A percentile compares a stretch with the other conserved stretches of the same genome.
Conservation (phyloP, 1,140 invertebrate species). For the Zeugodacus cucurbitae region DNA sequence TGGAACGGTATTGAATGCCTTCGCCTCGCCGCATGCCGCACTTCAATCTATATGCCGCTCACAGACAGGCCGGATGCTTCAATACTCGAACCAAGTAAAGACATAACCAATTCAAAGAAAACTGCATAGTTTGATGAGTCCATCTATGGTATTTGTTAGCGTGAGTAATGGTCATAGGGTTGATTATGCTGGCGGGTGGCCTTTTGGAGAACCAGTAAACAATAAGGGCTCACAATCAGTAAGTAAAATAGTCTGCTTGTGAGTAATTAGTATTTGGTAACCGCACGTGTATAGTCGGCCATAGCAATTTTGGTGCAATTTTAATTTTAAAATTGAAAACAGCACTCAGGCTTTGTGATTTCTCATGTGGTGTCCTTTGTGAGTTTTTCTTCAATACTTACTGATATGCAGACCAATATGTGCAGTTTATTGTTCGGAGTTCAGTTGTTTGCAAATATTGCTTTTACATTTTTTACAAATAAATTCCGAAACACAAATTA, state of each 20-base stretch:
- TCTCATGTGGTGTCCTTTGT: too few relatives aligned
- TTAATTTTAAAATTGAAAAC: too few relatives aligned
- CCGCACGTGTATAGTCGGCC: too few relatives aligned
- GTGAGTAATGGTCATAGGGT: not conserved
- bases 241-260: not conserved
- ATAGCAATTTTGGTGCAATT: too few relatives aligned
- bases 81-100: not conserved
- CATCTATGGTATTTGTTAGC: not conserved
- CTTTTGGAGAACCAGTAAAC: not conserved
- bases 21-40: not conserved
- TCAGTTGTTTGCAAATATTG: too few relatives aligned
- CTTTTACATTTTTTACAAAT: too few relatives aligned
- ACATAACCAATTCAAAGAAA: constrained; percentile 14
- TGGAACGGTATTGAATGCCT: not conserved
- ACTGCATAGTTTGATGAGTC: not conserved
- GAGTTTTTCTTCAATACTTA: too few relatives aligned
- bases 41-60: not conserved
- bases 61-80: not conserved
- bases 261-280: not conserved
- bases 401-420: too few relatives aligned
- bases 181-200: not conserved
- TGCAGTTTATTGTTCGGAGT: too few relatives aligned
- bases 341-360: too few relatives aligned
- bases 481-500: too few relatives aligned
- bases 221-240: not conserved